Percentiles rank a stretch among this genome's conserved stretches.
Evolutionary conservation across 2,797 vertebrate genomes (phyloP).

Genomic region (Tragelaphus oryx): DNA sequence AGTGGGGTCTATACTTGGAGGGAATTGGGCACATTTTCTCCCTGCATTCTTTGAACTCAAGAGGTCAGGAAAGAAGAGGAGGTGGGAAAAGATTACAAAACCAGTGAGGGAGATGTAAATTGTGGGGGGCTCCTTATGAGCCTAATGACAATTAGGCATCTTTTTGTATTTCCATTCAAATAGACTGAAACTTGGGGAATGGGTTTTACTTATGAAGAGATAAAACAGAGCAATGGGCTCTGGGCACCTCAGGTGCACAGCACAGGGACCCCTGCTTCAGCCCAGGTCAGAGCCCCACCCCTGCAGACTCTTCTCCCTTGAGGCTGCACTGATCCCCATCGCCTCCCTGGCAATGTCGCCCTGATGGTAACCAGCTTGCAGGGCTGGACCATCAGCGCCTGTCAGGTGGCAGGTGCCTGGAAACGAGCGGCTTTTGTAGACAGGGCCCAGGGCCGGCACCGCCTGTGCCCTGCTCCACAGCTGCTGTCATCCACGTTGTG

Average conservation of each 20-base stretch:
- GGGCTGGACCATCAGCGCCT: background rate
- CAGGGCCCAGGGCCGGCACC: background rate
- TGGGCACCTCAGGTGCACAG: background rate
- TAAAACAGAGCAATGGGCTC: background rate
- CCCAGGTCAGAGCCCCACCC: background rate
- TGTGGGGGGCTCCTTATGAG: background rate
- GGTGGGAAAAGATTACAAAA: background rate
- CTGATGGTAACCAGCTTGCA: background rate
- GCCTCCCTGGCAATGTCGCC: rapidly evolving
- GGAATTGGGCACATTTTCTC: rapidly evolving
- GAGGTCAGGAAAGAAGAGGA: background rate
- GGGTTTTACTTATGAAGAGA: background rate
- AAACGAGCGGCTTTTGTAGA: slow-evolving; percentile 64
- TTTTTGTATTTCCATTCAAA: background rate
- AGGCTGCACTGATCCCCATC: background rate
- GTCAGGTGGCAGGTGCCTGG: background rate
- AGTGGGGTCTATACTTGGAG: rapidly evolving
- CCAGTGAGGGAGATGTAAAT: background rate
- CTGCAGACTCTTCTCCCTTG: background rate
- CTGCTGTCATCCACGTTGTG: background rate
- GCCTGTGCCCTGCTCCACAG: background rate
- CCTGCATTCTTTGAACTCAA: too few species aligned
- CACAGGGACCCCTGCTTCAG: too few species aligned
- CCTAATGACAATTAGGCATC: background rate
- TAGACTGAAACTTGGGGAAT: background rate